Conservation (phyloP, 2,797 vertebrate species). For the Miichthys miiuy region DNA sequence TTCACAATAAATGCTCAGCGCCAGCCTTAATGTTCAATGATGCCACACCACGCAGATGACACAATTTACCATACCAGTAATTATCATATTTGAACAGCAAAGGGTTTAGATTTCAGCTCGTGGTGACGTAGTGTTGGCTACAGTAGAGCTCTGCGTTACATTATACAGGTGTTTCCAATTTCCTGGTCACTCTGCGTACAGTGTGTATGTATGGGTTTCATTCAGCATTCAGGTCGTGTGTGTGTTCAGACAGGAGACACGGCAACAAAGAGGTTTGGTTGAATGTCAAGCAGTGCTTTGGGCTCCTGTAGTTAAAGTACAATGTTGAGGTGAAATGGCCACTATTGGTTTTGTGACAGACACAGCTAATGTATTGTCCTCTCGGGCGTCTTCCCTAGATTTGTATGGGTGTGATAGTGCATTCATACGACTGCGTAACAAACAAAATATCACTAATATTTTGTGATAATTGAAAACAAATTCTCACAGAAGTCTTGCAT, state of each 20-base stretch:
- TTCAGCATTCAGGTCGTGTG: conserved; percentile 19
- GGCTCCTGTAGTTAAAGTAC: not conserved
- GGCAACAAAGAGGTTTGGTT: not conserved
- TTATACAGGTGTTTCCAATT: conserved; percentile 26
- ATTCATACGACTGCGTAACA: too few relatives aligned
- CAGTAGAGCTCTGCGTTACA: not conserved
- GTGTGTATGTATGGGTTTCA: not conserved
- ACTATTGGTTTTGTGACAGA: not conserved
- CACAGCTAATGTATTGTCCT: not conserved
- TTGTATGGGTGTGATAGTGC: not conserved
- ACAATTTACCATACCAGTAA: not conserved
- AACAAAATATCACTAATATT: not conserved
- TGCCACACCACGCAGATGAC: not conserved
- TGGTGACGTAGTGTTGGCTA: not conserved
- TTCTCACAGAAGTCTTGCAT: not conserved
- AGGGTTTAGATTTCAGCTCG: not conserved
- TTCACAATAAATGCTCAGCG: not conserved
- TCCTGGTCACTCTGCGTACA: conserved; percentile 13
- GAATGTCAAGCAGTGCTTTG: conserved; percentile 10
- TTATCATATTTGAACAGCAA: not conserved
- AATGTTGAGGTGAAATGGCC: conserved; percentile 2
- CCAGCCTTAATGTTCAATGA: not conserved
- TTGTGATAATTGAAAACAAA: not conserved
- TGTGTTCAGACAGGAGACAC: conserved; percentile 5
- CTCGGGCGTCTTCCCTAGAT: not conserved